Percentiles rank a stretch among this genome's conserved stretches.
Evolutionary conservation across 2,797 vertebrate species (phyloP).

Genomic region (Chiloscyllium punctatum): DNA sequence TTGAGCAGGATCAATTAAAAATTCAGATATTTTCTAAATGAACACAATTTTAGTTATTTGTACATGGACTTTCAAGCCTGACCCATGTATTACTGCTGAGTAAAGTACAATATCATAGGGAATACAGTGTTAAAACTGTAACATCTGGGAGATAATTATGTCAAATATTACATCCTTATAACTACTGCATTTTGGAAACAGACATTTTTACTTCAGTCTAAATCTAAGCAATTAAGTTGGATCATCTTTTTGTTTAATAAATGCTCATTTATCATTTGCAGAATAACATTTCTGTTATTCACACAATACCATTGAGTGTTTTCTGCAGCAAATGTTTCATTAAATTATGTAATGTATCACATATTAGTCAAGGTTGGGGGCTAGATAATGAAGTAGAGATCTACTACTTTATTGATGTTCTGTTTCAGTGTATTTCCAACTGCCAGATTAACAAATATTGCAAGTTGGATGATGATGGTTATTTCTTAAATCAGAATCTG

Average conservation of each 20-base stretch:
- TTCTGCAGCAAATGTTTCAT: background rate
- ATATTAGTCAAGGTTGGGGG: background rate
- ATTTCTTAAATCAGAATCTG: background rate
- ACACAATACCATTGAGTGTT: background rate
- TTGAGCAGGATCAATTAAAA: background rate
- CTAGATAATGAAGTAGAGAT: background rate
- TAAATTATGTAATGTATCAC: background rate
- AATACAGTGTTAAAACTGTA: background rate
- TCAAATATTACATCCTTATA: background rate
- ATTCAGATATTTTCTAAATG: background rate
- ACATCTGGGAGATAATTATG: background rate
- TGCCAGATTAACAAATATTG: background rate
- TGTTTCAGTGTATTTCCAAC: background rate
- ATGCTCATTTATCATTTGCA: background rate
- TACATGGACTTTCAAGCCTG: too few relatives aligned
- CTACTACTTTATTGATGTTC: background rate
- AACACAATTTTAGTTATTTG: background rate
- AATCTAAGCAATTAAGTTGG: too few relatives aligned
- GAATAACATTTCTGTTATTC: background rate
- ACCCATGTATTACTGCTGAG: background rate
- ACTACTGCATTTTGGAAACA: background rate
- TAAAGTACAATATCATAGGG: background rate
- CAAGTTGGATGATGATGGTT: background rate
- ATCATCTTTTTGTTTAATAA: background rate
- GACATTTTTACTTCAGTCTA: background rate